Base-by-base conservation (phyloP, 1,140 invertebrate species). In the Pteromalus puparum region DNA sequence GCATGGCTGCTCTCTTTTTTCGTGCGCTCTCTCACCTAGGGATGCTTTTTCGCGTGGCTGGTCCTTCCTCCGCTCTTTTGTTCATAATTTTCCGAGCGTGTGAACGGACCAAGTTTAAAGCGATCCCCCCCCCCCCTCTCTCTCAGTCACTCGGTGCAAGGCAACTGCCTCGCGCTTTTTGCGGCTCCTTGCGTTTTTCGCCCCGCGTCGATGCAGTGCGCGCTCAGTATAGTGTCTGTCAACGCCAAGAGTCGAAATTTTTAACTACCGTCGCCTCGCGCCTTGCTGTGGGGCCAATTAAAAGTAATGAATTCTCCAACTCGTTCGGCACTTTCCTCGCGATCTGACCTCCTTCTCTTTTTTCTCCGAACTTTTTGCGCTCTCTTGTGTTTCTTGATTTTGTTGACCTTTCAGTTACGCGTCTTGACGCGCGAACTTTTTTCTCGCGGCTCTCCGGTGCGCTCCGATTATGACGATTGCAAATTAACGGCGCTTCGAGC, bases 31-130 rank as follows among this genome's bases (percentile, higher is more conserved):
- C 34, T n/a, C 48, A 6, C 46, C 18, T 61, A 30, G 18, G 24
- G 73, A 77, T 46, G 82, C 65, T 76, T 83, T 61, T 75, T 70
- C 42, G 67, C 65, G 38, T 68, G 18, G 53, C 73, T 48, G 81
- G n/a, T 42, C 61, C 53, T 7, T 30, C 26, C 73, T 4, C 18
- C 61, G 65, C 38, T 73, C 77, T 48, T 84, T 82, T 84, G 77
- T 84, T 72, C 83, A 77, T 84, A 77, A 84, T 84, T 84, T 84
- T 80, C 67, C 77, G 30, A 84, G 83, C 77, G 83, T 80, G 77
- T 75, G 77, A 84, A 84, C 67, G 83, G n/a, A 2, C 0, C 74
- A 72, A 77, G 73, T 77, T 61, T 61, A 61, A 61, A 61, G 53
- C 73, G n/a, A 21, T 77, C 48, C 61, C 28, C 65, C 76, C 76